Percentiles rank a stretch among this genome's conserved stretches.
Evolutionary conservation across 2,888 invertebrate species (phyloP).

Genomic region (Allacma fusca): DNA sequence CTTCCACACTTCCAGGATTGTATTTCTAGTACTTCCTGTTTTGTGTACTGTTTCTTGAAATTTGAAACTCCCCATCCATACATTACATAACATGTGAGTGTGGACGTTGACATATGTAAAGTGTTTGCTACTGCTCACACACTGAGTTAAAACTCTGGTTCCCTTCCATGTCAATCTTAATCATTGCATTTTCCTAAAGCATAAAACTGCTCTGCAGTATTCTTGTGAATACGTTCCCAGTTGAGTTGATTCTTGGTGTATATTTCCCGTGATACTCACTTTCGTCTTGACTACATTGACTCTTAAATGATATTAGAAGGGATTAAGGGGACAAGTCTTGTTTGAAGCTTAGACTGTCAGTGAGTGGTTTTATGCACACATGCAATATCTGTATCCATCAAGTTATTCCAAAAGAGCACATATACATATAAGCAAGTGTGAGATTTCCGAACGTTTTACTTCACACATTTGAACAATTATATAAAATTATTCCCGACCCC

Average conservation of each 20-base stretch:
- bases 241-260: no score
- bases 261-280: no score
- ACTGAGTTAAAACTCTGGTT: neutral
- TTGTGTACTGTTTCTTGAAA: neutral
- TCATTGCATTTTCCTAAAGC: neutral
- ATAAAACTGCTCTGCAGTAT: neutral
- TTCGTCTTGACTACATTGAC: no score
- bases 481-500: no score
- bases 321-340: no score
- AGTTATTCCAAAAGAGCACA: no score
- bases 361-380: no score
- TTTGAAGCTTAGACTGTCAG: no score
- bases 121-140: neutral
- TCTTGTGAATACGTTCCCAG: neutral
- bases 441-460: no score
- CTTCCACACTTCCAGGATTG: neutral
- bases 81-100: neutral
- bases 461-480: neutral
- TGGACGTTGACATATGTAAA: conserved; percentile 20
- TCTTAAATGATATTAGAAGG: no score
- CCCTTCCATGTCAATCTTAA: conserved; percentile 27
- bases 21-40: neutral
- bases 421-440: no score
- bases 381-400: no score
- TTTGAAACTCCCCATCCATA: neutral